Base-by-base conservation (phyloP, 2,888 invertebrate species). In the Tribolium freemani region DNA sequence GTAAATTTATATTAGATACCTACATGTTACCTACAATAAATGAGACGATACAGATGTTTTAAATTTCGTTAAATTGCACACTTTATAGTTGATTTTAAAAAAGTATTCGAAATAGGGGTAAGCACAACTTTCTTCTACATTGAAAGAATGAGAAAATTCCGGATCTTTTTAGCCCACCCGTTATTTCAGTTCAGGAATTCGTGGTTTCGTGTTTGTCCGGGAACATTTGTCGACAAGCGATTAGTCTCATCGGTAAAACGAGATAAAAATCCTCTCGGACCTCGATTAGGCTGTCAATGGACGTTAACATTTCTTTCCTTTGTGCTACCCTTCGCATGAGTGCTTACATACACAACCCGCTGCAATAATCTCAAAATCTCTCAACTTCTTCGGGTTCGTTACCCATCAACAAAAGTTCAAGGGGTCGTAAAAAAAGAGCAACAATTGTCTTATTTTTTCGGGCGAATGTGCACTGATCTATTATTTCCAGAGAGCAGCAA, bases 281-380 rank as follows among this genome's bases (percentile, higher is more conserved):
- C 21, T 75, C 80, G 80, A 83, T 83, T 83, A 83, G 78, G 74
- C 83, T 82, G 83, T 83, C 83, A 80, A 81, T 80, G 82, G 78
- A 76, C 75, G 83, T 83, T 82, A 83, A 80, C 78, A 79, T 78
- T 76, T 73, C 67, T 64, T 70, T 75, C 80, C 78, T 81, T 82
- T 81, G 79, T 80, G 76, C 75, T 75, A n/a, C 70, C 79, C 80
- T 81, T 77, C 81, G 78, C 73, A 71, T 76, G 78, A 75, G 71
- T 80, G 83, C 75, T 75, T 80, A 80, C 76, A 26, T 26, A 26
- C 26, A 26, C 26, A 75, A 68, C 71, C 73, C 75, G 76, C 73
- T 68, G 63, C 57, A 74, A 77, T 77, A 78, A 77, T 77, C 48
- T 10, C 46, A 20, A 44, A 54, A 66, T 56, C 54, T 54, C 48